Percentiles rank a stretch among this genome's conserved stretches.
phyloP scores from a whole-genome alignment of 2,113 vertebrate genomes.

The Saimiri boliviensis region DNA sequence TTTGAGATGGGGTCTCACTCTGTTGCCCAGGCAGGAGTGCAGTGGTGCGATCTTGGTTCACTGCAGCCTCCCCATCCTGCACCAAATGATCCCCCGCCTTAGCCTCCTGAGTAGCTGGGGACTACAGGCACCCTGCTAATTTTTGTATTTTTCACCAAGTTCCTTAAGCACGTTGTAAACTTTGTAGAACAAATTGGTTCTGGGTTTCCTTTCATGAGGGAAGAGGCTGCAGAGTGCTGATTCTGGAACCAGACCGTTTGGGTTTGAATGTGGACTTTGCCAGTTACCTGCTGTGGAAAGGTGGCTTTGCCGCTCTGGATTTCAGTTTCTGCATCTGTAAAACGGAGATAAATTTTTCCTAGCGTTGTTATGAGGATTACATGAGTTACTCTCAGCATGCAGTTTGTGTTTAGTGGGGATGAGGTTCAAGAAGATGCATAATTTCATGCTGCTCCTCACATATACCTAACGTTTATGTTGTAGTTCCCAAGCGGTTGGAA shows the following conservation, averaged over 20 bases:
- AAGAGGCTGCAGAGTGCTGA: not conserved
- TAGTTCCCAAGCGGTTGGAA: not conserved
- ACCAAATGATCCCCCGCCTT: no score
- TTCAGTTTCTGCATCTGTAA: constrained; percentile 25
- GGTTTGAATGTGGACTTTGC: not conserved
- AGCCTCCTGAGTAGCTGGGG: no score
- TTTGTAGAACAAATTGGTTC: not conserved
- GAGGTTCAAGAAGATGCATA: not conserved
- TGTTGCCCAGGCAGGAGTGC: no score
- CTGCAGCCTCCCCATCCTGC: no score
- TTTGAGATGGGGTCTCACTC: no score
- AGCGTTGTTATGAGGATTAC: not conserved
- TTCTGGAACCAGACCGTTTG: not conserved
- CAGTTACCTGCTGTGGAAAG: not conserved
- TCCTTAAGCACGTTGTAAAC: not conserved
- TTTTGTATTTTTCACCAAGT: not conserved
- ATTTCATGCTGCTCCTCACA: not conserved
- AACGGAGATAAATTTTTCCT: not conserved
- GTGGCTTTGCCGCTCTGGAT: not conserved
- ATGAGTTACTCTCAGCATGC: not conserved
- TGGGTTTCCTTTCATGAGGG: constrained; percentile 15
- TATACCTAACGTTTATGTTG: not conserved
- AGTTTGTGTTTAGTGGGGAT: not conserved
- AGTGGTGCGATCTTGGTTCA: no score
- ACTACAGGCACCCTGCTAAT: no score